Evolutionary conservation across 2,113 vertebrate species (phyloP), one percentile per base, ranked within the genome.

Genomic region (Heteronetta atricapilla): DNA sequence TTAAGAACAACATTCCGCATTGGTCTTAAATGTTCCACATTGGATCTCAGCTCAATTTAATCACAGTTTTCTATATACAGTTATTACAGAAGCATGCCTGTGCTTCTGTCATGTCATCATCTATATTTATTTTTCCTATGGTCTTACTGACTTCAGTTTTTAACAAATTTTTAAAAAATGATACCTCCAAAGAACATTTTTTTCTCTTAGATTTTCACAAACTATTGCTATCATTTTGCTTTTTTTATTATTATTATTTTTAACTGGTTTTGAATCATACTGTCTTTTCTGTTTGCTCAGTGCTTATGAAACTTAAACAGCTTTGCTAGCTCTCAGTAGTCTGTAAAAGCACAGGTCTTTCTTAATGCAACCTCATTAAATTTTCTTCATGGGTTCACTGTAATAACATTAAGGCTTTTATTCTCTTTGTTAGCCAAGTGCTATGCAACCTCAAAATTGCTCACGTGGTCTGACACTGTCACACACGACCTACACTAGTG

Each of bases 191-290:
- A 92, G 67, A 91, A 59, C 34, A 64, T 86, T 73, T 82, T 82
- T 60, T 90, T 90, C 59, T 91, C 48, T 64, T 86, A 64, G 34
- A n/a, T 95, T 91, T 93, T 92, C 31, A 53, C 86, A 46, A 70
- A 70, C 72, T 88, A 14, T 64, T 77, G 46, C 29, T 92, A 34
- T 84, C 3, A 28, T 78, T 90, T 88, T 86, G 33, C 36, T 38
- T 38, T 38, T 38, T 38, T 38, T 38, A 40, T 94, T 95, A 86
- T 58, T 48, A 91, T 50, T 10, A 8, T 38, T 44, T 83, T 78
- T 52, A 62, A 5, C 73, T 90, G 22, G 29, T 53, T 88, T 94
- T n/a, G 77, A 85, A 75, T 60, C 40, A 46, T 31, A 29, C 42
- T 70, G 46, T 67, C 28, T 83, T 87, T 92, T 86, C 66, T 90